Conservation (phyloP, 2,797 vertebrate species). For the Oceanodroma leucorhoa region DNA sequence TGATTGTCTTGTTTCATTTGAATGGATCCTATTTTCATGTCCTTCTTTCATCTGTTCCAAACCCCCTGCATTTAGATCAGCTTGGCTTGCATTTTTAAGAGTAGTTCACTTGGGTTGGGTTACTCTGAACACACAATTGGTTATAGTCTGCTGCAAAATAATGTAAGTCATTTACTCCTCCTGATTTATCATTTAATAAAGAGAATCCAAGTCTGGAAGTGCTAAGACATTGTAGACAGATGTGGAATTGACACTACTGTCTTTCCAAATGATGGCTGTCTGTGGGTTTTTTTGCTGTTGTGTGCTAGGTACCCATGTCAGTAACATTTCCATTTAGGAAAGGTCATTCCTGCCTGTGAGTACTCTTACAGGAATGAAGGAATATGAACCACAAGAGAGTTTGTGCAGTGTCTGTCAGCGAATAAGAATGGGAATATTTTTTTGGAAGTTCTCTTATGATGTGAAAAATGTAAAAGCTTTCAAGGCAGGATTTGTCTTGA, state of each 20-base stretch:
- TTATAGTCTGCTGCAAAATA: background rate
- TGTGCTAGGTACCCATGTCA: background rate
- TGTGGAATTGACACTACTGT: background rate
- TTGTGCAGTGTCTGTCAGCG: background rate
- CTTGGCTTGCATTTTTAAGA: slow-evolving; percentile 6
- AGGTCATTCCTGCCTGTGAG: background rate
- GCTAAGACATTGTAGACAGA: background rate
- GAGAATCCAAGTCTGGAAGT: background rate
- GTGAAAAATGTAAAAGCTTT: slow-evolving; percentile 17
- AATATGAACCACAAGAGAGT: background rate
- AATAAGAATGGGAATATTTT: slow-evolving; percentile 1
- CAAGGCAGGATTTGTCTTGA: slow-evolving; percentile 9
- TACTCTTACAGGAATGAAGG: background rate
- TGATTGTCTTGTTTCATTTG: slow-evolving; percentile 12
- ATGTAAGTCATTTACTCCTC: background rate
- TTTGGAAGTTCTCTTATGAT: background rate
- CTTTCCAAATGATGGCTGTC: background rate
- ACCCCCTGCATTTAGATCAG: background rate
- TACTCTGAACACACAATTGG: background rate
- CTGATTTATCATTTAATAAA: background rate
- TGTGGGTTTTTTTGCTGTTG: background rate
- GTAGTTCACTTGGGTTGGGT: background rate
- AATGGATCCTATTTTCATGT: slow-evolving; percentile 3
- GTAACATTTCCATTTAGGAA: background rate
- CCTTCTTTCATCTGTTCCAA: slow-evolving; percentile 17